Base-by-base conservation (phyloP, 2,113 vertebrate species). In the Amphiprion ocellaris region DNA sequence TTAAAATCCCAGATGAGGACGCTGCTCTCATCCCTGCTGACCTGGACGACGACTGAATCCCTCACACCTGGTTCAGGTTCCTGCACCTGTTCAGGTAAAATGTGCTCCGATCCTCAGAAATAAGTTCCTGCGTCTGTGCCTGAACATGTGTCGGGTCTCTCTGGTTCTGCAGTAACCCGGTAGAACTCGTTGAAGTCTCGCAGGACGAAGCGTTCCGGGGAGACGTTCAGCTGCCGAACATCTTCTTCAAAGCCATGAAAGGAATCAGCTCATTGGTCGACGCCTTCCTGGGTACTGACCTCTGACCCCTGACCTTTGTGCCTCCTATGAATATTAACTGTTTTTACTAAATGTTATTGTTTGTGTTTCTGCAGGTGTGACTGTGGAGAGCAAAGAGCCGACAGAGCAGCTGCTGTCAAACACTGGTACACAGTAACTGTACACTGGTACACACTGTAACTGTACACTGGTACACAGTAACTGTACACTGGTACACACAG, bases 21-120 rank as follows among this genome's bases (percentile, higher is more conserved):
- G 94, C 95, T 69, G 95, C 89, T 89, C 92, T 98, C 73, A 96
- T 98, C 52, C 97, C 97, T 72, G 89, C 94, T 14, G 96, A 98
- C 87, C 96, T 98, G 96, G 96, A 97, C 83, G 96, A 97, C 4
- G 95, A 97, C 73, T 96, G 96, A 5, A 74, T 98, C 77, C 94
- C 96, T 61, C 97, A 97, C 87, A 98, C 97, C 1, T 98, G 97
- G 97, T 97, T 98, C 94, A 96, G 97, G 61, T 96, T 98, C 91
- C 93, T 98, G 85, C 97, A 98, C 91, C 96, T 98, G 95, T 94
- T 98, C 88, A 97, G 97, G 97, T 98, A 94, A 72, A 23, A 47
- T 4, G 1, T 19, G 2, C 9, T 41, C 15, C 21, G n/a, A 49
- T 70, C 11, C 33, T 37, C 28, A 1, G 28, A 30, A 10, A 37